Evolutionary conservation across 2,797 vertebrate species (phyloP), one percentile per base, ranked within the genome.

Genomic region (Cossypha caffra): DNA sequence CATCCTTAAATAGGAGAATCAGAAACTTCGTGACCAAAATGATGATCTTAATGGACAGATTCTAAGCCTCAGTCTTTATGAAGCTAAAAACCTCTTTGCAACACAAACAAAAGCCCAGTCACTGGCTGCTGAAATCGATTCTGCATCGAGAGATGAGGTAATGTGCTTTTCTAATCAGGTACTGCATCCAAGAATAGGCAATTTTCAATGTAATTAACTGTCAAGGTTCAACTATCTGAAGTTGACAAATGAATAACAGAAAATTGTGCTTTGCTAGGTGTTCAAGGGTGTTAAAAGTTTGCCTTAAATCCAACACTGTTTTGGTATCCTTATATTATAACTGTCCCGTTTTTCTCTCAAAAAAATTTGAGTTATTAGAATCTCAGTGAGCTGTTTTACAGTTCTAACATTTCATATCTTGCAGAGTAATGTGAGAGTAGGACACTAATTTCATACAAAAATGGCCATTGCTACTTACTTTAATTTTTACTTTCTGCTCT

Each of bases 31-130:
- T 91, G 99, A 99, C 87, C 99, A 99, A 97, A 99, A 99, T 2
- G 99, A 99, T 15, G 99, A 99, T 75, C 97, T 99, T 50, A 99
- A 99, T 1, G 99, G 99, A 47, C 99, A 99, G 97, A 99, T 99
- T 91, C 98, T 99, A 94, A 99, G 99, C 95, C 98, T 99, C 86
- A 99, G 99, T 92, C 98, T 99, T 62, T 98, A 99, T 7, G 99
- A 99, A 98, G 99, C 99, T 37, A 99, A 99, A 98, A 99, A 98
- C 96, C 98, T 99, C 93, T 99, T 99, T 93, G 98, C 99, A 79
- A 99, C 99, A 0, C 99, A 99, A 97, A 99, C 99, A 80, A 99
- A 99, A 98, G 99, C 99, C 71, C 99, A 99, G 97, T 99, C 99
- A 20, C 96, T 99, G 96, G 99, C 99, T 64, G 99, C 99, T 3